phyloP scores from a whole-genome alignment of 2,888 invertebrate genomes.

The Ennomos erosarius region DNA sequence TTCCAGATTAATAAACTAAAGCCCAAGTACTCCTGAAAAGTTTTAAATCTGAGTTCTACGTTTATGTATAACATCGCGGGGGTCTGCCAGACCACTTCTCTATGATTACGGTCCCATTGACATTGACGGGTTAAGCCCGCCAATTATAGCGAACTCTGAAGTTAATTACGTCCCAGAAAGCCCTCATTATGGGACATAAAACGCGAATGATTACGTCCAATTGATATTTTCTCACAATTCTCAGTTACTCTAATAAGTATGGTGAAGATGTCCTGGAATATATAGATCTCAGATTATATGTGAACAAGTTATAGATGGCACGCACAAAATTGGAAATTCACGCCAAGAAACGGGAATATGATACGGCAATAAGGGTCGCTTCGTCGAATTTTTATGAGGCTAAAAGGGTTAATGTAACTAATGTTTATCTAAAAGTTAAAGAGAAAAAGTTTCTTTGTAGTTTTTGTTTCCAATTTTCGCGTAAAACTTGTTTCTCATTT shows the following conservation, averaged over 20 bases:
- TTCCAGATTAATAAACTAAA: too few species aligned
- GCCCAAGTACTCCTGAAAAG: not conserved
- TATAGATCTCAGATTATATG: constrained; percentile 1
- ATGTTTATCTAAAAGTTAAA: constrained; percentile 15
- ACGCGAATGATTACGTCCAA: constrained; percentile 44
- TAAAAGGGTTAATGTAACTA: constrained; percentile 9
- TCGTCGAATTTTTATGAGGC: not conserved
- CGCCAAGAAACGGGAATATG: too few species aligned
- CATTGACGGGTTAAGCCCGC: constrained; percentile 51
- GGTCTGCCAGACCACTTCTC: constrained; percentile 44
- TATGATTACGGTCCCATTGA: constrained; percentile 45
- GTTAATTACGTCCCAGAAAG: constrained; percentile 52
- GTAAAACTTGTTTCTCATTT: constrained; percentile 20
- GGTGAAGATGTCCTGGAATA: not conserved
- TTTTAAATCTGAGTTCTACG: constrained; percentile 18
- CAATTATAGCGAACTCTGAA: constrained; percentile 53
- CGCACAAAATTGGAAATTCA: too few species aligned
- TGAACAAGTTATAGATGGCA: not conserved
- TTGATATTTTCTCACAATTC: constrained; percentile 46
- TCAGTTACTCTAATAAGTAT: not conserved
- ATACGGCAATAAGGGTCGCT: too few species aligned
- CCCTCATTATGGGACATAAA: constrained; percentile 36
- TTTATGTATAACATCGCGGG: constrained; percentile 25
- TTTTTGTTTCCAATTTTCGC: constrained; percentile 17
- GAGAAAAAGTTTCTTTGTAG: constrained; percentile 18